Base-by-base conservation (phyloP, 1,140 invertebrate genomes). In the Aphidius ervi region DNA sequence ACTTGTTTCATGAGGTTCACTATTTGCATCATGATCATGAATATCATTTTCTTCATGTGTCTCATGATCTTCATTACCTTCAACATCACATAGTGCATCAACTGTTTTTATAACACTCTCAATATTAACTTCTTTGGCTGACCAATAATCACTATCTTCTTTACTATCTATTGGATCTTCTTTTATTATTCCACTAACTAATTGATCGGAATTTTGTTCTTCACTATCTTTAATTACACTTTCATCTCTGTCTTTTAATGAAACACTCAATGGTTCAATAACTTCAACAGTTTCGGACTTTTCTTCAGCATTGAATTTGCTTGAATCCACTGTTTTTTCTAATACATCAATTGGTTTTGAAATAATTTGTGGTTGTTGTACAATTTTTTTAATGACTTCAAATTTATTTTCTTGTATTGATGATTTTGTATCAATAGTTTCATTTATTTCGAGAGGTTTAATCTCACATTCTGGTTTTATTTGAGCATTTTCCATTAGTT, bases 21-120 rank as follows among this genome's bases (percentile, higher is more conserved):
- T 65, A 59, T 67, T 67, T 0, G 50, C 55, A 1, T 69, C 69
- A 2, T 69, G 70, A 45, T 61, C 67, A 9, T 61, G 68, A 40
- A 67, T 64, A 5, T 63, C 58, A 3, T 77, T 73, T 0, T 75
- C 73, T 0, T 73, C 75, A 1, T 67, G 70, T 10, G 5, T 23
- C 0, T 73, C 76, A 0, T 63, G 55, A 31, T 31, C 23, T 1
- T 78, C 78, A 37, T 75, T 78, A 0, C 58, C 65, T 9, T 78
- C 79, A 1, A 65, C 69, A 16, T 80, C 78, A 54, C 83, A 84
- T 0, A 85, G 64, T 5, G 87, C 86, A 67, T 89, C 87, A 0
- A 89, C 85, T 62, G 88, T 89, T 72, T 90, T 89, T 56, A 91
- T 90, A 10, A 91, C 88, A 40, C 87, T 89, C 64, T 90, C 88